Percentiles rank a stretch among this genome's conserved stretches.
These are phyloP conservation scores for Python bivittatus DNA, from an alignment of 2,113 vertebrate species.

Conservation along the genomic window DNA sequence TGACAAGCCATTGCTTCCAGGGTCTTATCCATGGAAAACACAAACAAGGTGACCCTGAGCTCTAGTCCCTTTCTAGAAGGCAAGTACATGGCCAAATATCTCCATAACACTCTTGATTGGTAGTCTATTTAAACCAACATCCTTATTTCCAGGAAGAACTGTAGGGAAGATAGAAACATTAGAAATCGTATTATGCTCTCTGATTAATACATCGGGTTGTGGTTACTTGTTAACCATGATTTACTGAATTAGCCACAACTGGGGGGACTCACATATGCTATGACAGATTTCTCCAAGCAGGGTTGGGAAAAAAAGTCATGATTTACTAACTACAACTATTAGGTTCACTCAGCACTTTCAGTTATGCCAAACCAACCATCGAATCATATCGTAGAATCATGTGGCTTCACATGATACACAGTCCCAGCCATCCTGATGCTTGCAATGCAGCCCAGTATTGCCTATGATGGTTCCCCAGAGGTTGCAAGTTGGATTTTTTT, in stretches of 20 bases:
- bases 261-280: neutral
- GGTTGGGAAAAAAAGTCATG: too few relatives aligned
- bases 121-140: neutral
- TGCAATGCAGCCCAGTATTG: neutral
- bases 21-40: neutral
- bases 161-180: neutral
- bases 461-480: neutral
- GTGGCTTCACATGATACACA: neutral
- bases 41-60: neutral
- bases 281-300: too few relatives aligned
- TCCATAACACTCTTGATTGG: neutral
- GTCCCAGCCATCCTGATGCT: neutral
- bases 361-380: neutral
- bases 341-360: neutral
- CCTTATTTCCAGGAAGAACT: rapidly evolving
- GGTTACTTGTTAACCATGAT: neutral
- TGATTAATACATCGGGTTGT: neutral
- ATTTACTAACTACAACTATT: neutral
- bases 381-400: neutral
- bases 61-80: neutral
- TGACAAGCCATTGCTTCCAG: neutral
- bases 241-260: neutral
- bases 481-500: neutral
- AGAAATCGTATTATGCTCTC: neutral
- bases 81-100: neutral